phyloP scores from a whole-genome alignment of 2,113 vertebrate species.

The Choloepus hoffmanni region DNA sequence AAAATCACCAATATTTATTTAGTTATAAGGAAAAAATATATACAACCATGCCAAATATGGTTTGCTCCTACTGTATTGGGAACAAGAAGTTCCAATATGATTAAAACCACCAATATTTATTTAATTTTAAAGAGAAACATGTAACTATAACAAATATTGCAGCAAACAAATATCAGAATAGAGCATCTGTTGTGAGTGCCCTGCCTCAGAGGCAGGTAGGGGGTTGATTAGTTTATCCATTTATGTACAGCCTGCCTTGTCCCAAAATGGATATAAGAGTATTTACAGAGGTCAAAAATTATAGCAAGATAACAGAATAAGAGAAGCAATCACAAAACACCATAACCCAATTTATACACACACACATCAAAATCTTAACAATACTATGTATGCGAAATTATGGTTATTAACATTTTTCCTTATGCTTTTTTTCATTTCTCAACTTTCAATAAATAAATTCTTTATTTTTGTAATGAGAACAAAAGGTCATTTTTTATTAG shows the following conservation, averaged over 20 bases:
- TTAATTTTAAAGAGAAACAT: not conserved
- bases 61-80: too few relatives aligned
- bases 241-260: not conserved
- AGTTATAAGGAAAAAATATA: not conserved
- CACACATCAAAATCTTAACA: not conserved
- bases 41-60: too few relatives aligned
- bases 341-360: not conserved
- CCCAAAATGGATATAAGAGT: not conserved
- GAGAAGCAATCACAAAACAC: not conserved
- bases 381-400: not conserved
- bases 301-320: not conserved
- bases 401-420: not conserved
- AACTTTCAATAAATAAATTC: not conserved
- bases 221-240: not conserved
- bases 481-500: not conserved
- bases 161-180: not conserved
- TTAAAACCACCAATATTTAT: not conserved
- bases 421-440: not conserved
- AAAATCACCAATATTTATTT: not conserved
- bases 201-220: not conserved
- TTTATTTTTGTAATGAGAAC: not conserved
- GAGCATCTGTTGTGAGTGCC: not conserved
- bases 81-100: not conserved
- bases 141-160: not conserved
- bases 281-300: not conserved